Evolutionary conservation across 2,888 invertebrate genomes (phyloP).

Genomic region (Amiota communis): DNA sequence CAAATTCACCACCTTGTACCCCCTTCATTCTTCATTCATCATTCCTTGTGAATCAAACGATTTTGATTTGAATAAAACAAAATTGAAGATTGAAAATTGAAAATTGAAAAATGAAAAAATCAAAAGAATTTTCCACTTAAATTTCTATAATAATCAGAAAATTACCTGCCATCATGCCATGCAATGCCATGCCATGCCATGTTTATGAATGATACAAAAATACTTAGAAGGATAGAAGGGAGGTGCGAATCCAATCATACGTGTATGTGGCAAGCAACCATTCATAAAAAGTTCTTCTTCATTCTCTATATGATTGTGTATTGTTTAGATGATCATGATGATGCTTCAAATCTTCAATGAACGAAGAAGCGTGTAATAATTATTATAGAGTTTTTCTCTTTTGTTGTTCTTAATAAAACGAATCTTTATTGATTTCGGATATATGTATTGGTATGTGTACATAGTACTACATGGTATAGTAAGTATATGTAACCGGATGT

Average conservation of each 20-base stretch:
- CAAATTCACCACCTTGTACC: no score
- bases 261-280: constrained; percentile 37
- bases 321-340: constrained; percentile 20
- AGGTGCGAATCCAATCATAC: no score
- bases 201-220: no score
- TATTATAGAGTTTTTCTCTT: constrained; percentile 47
- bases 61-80: constrained; percentile 64
- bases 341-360: constrained; percentile 21
- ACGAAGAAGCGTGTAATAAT: background rate
- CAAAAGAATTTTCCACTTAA: constrained; percentile 58
- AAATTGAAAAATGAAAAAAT: constrained; percentile 35
- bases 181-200: no score
- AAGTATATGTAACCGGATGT: constrained; percentile 56
- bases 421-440: constrained; percentile 63
- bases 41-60: background rate
- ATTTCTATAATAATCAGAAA: constrained; percentile 47
- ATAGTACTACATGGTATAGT: no score
- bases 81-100: constrained; percentile 47
- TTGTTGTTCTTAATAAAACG: constrained; percentile 53
- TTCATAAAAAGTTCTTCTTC: constrained; percentile 50
- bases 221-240: no score
- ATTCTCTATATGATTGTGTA: background rate
- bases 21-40: no score
- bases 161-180: background rate
- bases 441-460: background rate